Evolutionary conservation across 2,888 invertebrate species (phyloP).

Genomic region (Plutella xylostella): DNA sequence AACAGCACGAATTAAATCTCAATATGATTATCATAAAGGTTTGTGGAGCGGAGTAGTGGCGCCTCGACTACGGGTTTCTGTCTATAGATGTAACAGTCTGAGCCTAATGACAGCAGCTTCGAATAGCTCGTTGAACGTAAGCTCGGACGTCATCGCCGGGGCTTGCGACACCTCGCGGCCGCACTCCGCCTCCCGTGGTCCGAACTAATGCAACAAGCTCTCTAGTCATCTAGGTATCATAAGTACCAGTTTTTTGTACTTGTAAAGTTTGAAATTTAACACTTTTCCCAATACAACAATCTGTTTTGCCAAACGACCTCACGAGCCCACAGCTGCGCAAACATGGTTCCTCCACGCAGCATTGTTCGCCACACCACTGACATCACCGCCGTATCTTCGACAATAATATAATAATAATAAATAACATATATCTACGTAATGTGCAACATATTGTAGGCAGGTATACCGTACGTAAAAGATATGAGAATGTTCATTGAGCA

Average conservation of each 20-base stretch:
- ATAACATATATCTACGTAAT: too few relatives aligned
- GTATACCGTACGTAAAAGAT: too few relatives aligned
- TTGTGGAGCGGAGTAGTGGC: too few relatives aligned
- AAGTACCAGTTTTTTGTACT: neutral
- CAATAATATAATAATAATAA: too few relatives aligned
- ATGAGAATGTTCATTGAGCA: neutral
- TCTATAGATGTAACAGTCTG: too few relatives aligned
- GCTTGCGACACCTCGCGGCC: slow-evolving; percentile 43
- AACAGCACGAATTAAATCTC: too few relatives aligned
- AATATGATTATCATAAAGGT: too few relatives aligned
- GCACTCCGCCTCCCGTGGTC: slow-evolving; percentile 21
- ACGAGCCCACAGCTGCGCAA: slow-evolving; percentile 60
- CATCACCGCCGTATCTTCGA: slow-evolving; percentile 34
- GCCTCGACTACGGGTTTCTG: too few relatives aligned
- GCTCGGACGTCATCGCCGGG: slow-evolving; percentile 44
- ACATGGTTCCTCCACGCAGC: slow-evolving; percentile 20
- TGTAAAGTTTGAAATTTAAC: neutral
- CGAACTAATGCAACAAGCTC: slow-evolving; percentile 4
- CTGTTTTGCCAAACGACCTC: slow-evolving; percentile 35
- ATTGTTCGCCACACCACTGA: slow-evolving; percentile 22
- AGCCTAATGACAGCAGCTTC: slow-evolving; percentile 24
- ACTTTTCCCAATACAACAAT: neutral
- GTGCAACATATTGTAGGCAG: too few relatives aligned
- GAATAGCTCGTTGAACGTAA: slow-evolving; percentile 27
- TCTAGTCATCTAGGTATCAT: neutral